Conservation (phyloP, 2,797 vertebrate species). For the Lycodopsis pacificus region DNA sequence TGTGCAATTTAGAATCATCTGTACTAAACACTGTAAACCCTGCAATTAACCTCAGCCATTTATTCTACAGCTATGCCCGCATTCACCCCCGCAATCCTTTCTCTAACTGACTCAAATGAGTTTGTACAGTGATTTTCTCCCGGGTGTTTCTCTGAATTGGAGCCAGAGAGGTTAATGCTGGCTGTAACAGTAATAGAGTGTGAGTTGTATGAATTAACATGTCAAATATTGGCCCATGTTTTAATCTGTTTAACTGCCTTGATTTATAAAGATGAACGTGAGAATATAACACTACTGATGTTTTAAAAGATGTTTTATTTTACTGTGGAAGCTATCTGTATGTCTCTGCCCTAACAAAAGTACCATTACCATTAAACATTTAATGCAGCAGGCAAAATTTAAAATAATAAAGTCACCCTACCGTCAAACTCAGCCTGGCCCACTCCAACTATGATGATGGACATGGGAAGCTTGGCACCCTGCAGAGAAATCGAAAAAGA, state of each 20-base stretch:
- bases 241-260: conserved; percentile 25
- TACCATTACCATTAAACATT: background rate
- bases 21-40: conserved; percentile 54
- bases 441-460: conserved; percentile 96
- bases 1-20: conserved; percentile 58
- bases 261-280: background rate
- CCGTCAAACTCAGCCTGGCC: conserved; percentile 97
- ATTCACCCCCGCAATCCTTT: conserved; percentile 50
- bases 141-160: conserved; percentile 47
- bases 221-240: conserved; percentile 38
- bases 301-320: background rate
- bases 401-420: conserved; percentile 63
- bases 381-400: background rate
- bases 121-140: conserved; percentile 58
- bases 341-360: background rate
- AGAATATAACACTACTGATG: background rate
- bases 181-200: conserved; percentile 19
- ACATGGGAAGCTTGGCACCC: conserved; percentile 97
- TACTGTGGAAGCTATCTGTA: background rate
- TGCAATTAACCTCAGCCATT: conserved; percentile 71
- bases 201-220: conserved; percentile 39
- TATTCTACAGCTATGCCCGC: conserved; percentile 58
- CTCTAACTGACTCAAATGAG: conserved; percentile 49
- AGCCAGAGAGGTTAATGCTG: conserved; percentile 33
- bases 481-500: conserved; percentile 68